Evolutionary conservation across 2,888 invertebrate genomes (phyloP).

Genomic region (Actias luna): DNA sequence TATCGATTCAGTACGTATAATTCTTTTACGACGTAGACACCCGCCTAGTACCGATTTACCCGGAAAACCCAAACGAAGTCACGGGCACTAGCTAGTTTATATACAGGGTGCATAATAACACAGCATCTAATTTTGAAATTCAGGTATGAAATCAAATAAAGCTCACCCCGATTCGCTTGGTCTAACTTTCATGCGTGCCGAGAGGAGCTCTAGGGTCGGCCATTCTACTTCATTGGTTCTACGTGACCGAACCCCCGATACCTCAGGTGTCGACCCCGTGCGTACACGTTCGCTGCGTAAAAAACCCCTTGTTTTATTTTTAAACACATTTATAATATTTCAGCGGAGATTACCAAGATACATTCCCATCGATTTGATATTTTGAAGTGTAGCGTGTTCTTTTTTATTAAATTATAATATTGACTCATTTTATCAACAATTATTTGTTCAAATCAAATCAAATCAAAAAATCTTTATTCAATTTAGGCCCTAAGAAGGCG

Average conservation of each 20-base stretch:
- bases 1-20: too few relatives aligned
- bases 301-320: neutral
- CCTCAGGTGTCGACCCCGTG: neutral
- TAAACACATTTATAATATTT: neutral
- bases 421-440: too few relatives aligned
- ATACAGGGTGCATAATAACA: neutral
- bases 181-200: conserved; percentile 17
- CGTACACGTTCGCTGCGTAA: neutral
- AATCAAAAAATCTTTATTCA: too few relatives aligned
- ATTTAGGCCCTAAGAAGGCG: too few relatives aligned
- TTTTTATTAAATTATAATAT: too few relatives aligned
- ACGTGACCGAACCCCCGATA: conserved; percentile 27
- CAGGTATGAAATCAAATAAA: conserved; percentile 24
- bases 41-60: too few relatives aligned
- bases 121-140: conserved; percentile 1
- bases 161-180: conserved; percentile 23
- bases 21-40: too few relatives aligned
- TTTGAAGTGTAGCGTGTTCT: too few relatives aligned
- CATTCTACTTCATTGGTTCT: conserved; percentile 26
- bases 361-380: too few relatives aligned
- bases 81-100: neutral
- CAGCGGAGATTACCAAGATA: neutral
- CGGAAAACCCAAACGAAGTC: neutral
- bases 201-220: neutral
- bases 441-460: too few relatives aligned